Percentiles rank a stretch among this genome's conserved stretches.
phyloP scores from a whole-genome alignment of 2,888 invertebrate species.

The Xanthorhoe designata region DNA sequence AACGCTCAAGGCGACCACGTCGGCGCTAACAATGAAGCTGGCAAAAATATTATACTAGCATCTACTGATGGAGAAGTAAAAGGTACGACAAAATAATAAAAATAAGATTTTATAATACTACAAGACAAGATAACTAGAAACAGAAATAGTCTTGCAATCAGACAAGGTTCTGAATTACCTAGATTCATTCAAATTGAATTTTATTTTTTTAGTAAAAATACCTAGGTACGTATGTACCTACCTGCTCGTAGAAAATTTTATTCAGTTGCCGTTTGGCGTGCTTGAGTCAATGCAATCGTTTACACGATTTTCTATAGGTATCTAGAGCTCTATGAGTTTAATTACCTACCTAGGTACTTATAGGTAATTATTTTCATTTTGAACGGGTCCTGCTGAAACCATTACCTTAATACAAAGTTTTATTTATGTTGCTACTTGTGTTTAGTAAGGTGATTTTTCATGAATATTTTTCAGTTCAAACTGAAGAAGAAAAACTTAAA shows the following conservation, averaged over 20 bases:
- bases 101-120: background rate
- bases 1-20: conserved; percentile 68
- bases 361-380: too few relatives aligned
- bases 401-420: too few relatives aligned
- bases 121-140: background rate
- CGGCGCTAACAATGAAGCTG: conserved; percentile 30
- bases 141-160: background rate
- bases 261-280: background rate
- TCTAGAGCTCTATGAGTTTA: too few relatives aligned
- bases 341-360: too few relatives aligned
- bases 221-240: too few relatives aligned
- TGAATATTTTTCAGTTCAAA: conserved; percentile 27
- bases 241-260: background rate
- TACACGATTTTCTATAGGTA: conserved; percentile 18
- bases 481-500: conserved; percentile 44
- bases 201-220: background rate
- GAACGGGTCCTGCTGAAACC: too few relatives aligned
- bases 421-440: background rate
- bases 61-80: conserved; percentile 24
- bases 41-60: conserved; percentile 5
- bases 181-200: background rate
- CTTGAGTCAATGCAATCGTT: conserved; percentile 1
- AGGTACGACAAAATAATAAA: conserved; percentile 8
- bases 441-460: background rate
- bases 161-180: background rate